Conservation (phyloP, 2,797 vertebrate species). For the Champsocephalus gunnari region DNA sequence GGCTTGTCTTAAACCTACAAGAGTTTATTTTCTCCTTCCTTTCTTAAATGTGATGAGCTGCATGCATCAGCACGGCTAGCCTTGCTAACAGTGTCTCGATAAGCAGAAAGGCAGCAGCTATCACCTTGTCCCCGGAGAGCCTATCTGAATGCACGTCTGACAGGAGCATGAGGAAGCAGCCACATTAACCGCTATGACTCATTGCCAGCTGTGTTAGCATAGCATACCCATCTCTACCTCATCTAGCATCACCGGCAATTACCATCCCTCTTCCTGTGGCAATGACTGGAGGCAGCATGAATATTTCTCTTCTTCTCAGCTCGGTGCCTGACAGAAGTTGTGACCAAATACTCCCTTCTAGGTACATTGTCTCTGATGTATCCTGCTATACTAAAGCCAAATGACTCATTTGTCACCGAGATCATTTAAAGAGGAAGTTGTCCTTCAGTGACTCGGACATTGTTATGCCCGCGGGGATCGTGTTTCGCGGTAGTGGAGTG, state of each 20-base stretch:
- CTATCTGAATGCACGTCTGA: constrained; percentile 53
- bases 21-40: not conserved
- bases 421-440: constrained; percentile 42
- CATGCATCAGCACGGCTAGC: not conserved
- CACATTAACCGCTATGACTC: constrained; percentile 69
- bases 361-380: constrained; percentile 50
- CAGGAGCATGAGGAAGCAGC: constrained; percentile 59
- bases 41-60: constrained; percentile 19
- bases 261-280: constrained; percentile 69
- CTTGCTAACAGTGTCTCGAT: constrained; percentile 40
- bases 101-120: constrained; percentile 45
- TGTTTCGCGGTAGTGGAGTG: not conserved
- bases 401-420: constrained; percentile 52
- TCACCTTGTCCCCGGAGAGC: constrained; percentile 57
- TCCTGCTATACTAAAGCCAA: constrained; percentile 51
- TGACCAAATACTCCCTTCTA: constrained; percentile 39
- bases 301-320: constrained; percentile 51
- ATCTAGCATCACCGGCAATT: constrained; percentile 63
- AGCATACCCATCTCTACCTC: constrained; percentile 65
- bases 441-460: constrained; percentile 25
- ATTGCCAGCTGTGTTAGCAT: constrained; percentile 69
- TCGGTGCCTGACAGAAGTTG: constrained; percentile 52
- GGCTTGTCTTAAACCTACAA: constrained; percentile 21
- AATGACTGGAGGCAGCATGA: constrained; percentile 55
- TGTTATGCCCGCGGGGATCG: constrained; percentile 10